Base-by-base conservation (phyloP, 2,797 vertebrate species). In the Rhinophrynus dorsalis region DNA sequence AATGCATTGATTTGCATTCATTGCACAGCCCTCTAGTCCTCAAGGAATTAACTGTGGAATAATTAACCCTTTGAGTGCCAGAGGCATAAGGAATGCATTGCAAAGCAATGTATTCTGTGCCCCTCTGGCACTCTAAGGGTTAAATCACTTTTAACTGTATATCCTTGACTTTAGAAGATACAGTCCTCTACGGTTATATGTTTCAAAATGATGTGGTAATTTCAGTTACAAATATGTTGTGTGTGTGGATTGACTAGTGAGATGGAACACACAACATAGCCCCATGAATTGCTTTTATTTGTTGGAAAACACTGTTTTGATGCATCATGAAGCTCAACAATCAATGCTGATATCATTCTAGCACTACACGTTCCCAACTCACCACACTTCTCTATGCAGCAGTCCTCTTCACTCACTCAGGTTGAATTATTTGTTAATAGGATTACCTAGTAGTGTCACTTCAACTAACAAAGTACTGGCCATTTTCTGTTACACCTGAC, bases 121-220 rank as follows among this genome's bases (percentile, higher is more conserved):
- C n/a, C n/a, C n/a, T n/a, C n/a, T n/a, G n/a, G n/a, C n/a, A n/a
- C n/a, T n/a, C n/a, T n/a, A n/a, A n/a, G n/a, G n/a, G n/a, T n/a
- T n/a, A n/a, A 60, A 60, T 20, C 38, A 23, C 13, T 44, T 42
- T 26, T 20, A 27, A 44, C 29, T 35, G 32, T 44, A 17, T 42
- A 44, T 60, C 24, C 38, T 60, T 10, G 29, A 29, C 57, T 60
- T 60, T 60, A 60, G 18, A 20, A 27, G 9, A 29, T 13, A 60
- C 29, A 60, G 26, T 23, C 38, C 55, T 26, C 8, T 12, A 17
- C 24, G 33, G 33, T 38, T 56, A 6, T 56, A 8, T 23, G 1
- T 32, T 33, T 9, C 32, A 12, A 15, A n/a, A 15, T 20, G 15
- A 21, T 3, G 9, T 8, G 12, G 26, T 40, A 15, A 42, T 40